phyloP scores from a whole-genome alignment of 64 coral and sea anemone genomes.

The Stylophora pistillata region DNA sequence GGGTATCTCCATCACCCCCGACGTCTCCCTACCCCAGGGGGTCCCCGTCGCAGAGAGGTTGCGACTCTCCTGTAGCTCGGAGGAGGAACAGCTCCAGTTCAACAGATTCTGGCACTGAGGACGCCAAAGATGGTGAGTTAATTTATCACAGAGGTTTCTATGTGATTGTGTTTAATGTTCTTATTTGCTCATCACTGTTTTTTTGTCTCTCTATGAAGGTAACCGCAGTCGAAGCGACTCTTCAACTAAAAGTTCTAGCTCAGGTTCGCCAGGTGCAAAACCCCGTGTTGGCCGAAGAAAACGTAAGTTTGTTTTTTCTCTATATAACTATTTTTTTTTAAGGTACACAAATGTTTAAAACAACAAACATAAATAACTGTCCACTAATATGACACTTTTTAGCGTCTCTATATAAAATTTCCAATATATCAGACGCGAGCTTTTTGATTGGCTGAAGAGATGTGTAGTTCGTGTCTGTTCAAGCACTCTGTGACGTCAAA shows the following conservation, averaged over 20 bases:
- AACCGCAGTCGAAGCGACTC: not conserved
- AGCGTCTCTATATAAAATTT: not conserved
- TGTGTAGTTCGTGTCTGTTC: no score
- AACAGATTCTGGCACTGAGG: slow-evolving; percentile 67
- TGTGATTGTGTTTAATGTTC: not conserved
- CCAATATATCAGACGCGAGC: no score
- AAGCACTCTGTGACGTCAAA: no score
- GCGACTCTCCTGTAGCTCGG: not conserved
- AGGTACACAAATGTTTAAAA: not conserved
- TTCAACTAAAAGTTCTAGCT: not conserved
- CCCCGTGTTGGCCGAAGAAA: slow-evolving; percentile 39
- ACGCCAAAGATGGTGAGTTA: slow-evolving; percentile 55
- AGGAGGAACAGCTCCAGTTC: slow-evolving; percentile 63
- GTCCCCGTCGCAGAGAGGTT: slow-evolving; percentile 23
- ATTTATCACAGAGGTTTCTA: not conserved
- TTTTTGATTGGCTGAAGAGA: no score
- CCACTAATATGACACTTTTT: not conserved
- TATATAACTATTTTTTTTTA: not conserved
- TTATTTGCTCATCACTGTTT: not conserved
- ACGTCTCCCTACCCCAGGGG: not conserved
- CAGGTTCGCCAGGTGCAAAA: slow-evolving; percentile 9
- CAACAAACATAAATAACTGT: not conserved
- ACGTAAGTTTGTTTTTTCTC: slow-evolving; percentile 21
- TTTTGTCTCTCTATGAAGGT: not conserved
- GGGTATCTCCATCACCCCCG: slow-evolving; percentile 15